These are phyloP conservation scores for Staurois parvus DNA, from an alignment of 2,797 vertebrate genomes.

Conservation along the genomic window DNA sequence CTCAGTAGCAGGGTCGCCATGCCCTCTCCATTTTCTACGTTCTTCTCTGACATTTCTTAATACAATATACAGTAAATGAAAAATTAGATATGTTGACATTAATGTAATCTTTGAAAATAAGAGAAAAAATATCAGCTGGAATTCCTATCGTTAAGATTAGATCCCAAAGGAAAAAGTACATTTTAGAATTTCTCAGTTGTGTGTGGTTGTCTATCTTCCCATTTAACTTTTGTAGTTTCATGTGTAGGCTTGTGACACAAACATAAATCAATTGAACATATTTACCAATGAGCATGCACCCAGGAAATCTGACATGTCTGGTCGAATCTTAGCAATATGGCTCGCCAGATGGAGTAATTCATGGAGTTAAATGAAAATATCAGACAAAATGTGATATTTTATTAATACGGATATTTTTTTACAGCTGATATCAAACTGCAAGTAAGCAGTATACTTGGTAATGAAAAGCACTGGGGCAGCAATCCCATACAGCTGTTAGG, in stretches of 20 bases:
- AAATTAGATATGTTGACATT: too few species aligned
- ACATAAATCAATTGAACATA: too few species aligned
- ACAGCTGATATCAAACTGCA: slow-evolving; percentile 34
- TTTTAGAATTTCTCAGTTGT: not conserved
- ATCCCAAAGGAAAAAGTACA: too few species aligned
- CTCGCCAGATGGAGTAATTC: slow-evolving; percentile 28
- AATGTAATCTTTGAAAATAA: too few species aligned
- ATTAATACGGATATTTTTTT: slow-evolving; percentile 36
- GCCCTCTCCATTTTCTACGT: too few species aligned
- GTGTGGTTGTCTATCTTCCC: too few species aligned
- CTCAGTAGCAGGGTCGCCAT: too few species aligned
- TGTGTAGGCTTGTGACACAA: not conserved
- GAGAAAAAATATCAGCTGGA: too few species aligned
- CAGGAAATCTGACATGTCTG: not conserved
- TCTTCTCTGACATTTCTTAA: too few species aligned
- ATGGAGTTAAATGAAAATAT: slow-evolving; percentile 27
- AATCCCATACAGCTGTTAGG: slow-evolving; percentile 51
- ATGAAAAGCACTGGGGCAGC: slow-evolving; percentile 51
- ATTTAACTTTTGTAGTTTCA: too few species aligned
- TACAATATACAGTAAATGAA: too few species aligned
- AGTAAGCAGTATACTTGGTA: slow-evolving; percentile 35
- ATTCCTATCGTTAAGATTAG: too few species aligned
- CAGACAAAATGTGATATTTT: slow-evolving; percentile 6
- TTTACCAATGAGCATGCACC: not conserved
- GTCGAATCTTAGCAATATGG: slow-evolving; percentile 34